A percentile compares a stretch with the other conserved stretches of the same genome.
Evolutionary conservation across 2,113 vertebrate genomes (phyloP).

Genomic region (Halcyon malimbica): DNA sequence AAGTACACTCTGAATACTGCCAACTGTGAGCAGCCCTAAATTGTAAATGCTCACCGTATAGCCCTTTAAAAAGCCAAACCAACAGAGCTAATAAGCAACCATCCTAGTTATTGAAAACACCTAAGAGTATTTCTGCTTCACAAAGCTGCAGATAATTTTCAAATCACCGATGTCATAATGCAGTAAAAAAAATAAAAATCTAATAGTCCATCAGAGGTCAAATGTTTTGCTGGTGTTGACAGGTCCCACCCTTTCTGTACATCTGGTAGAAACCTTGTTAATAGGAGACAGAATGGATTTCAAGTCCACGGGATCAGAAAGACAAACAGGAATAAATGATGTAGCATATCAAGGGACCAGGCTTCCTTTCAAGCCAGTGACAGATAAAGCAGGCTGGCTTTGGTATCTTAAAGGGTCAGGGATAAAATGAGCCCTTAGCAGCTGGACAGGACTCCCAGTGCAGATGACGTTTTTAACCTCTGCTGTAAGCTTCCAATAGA

Average conservation of each 20-base stretch:
- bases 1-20: background rate
- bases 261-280: background rate
- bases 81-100: background rate
- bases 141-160: background rate
- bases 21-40: background rate
- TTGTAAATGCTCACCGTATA: background rate
- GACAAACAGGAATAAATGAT: background rate
- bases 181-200: background rate
- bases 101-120: background rate
- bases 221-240: background rate
- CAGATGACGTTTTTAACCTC: slow-evolving; percentile 49
- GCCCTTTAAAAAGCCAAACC: background rate
- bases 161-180: rapidly evolving
- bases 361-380: background rate
- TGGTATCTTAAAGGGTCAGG: slow-evolving; percentile 8
- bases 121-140: background rate
- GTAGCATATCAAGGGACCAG: background rate
- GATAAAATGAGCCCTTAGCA: slow-evolving; percentile 1
- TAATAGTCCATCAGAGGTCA: background rate
- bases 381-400: slow-evolving; percentile 20
- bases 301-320: background rate
- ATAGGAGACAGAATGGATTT: background rate
- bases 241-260: background rate
- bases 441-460: background rate
- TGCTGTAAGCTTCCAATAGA: background rate